Evolutionary conservation across 2,113 vertebrate species (phyloP), one percentile per base, ranked within the genome.

Genomic region (Natator depressus): DNA sequence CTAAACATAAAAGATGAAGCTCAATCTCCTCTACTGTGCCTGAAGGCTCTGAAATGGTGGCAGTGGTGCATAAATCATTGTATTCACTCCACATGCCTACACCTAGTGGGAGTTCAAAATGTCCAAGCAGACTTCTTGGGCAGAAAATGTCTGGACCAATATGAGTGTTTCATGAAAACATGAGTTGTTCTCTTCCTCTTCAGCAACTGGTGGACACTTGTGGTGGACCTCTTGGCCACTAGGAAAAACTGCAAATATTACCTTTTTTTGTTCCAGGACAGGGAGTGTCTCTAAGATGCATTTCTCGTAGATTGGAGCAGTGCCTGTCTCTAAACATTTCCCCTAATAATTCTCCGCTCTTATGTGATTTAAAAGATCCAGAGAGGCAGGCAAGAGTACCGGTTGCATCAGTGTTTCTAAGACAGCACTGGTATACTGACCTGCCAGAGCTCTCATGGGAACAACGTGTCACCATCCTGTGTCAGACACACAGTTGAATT

Each of bases 201-300:
- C 55, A 25, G 25, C 55, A 25, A 57, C 49, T 38, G n/a, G 87
- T 42, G 49, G 78, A 38, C n/a, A 7, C n/a, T 92, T 31, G 1
- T 0, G 1, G 4, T 87, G 17, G 85, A 75, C 81, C 85, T 92
- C 93, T 22, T 6, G 22, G 84, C 47, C 75, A 49, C 22, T 10
- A 27, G 22, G 55, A 57, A 57, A 57, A 57, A 25, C 55, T 27
- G 24, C 55, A 57, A 10, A 57, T 57, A 57, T 57, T 57, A 24
- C 42, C 42, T 42, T 42, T 42, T 42, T 42, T 42, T 42, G 42
- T 42, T 42, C 42, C 42, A 42, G 42, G 42, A 42, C 42, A 42
- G 42, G 42, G 42, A 42, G 42, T 42, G 42, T 42, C 55, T 24
- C 25, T 54, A 51, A 29, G 35, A 46, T 16, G 0, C 0, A 0